phyloP scores from a whole-genome alignment of 2,888 invertebrate genomes.

The Ypsolopha scabrella region DNA sequence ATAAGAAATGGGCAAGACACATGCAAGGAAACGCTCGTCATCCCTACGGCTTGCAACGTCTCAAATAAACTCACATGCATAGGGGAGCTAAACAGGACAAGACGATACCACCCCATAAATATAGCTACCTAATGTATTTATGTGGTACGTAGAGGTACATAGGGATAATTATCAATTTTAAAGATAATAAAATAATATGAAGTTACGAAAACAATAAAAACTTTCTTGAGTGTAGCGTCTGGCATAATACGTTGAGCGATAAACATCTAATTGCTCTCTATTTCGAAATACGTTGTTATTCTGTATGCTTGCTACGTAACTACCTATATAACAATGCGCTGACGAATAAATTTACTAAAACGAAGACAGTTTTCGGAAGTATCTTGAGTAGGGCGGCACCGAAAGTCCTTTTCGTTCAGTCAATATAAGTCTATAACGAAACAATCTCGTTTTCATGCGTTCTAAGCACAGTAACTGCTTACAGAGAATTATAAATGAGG shows the following conservation, averaged over 20 bases:
- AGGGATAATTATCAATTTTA: background rate
- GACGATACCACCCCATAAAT: slow-evolving; percentile 13
- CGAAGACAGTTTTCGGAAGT: no score
- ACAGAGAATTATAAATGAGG: background rate
- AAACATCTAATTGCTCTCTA: no score
- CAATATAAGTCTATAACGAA: background rate
- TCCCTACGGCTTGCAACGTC: slow-evolving; percentile 17
- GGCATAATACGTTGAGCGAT: no score
- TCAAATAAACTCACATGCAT: slow-evolving; percentile 5
- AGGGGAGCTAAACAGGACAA: slow-evolving; percentile 13
- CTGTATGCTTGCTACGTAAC: no score
- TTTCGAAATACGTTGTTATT: no score
- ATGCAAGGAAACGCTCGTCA: slow-evolving; percentile 25
- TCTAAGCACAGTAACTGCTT: background rate
- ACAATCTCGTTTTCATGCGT: background rate
- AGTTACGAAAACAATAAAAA: background rate
- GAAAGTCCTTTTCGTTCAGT: background rate
- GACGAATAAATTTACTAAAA: no score
- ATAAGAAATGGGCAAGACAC: slow-evolving; percentile 25
- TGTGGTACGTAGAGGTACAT: background rate
- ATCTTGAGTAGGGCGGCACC: background rate
- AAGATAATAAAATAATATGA: background rate
- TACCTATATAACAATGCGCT: no score
- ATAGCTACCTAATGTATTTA: background rate
- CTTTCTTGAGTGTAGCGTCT: no score